These are phyloP conservation scores for Syngnathus scovelli DNA, from an alignment of 2,113 vertebrate species.

Conservation along the genomic window DNA sequence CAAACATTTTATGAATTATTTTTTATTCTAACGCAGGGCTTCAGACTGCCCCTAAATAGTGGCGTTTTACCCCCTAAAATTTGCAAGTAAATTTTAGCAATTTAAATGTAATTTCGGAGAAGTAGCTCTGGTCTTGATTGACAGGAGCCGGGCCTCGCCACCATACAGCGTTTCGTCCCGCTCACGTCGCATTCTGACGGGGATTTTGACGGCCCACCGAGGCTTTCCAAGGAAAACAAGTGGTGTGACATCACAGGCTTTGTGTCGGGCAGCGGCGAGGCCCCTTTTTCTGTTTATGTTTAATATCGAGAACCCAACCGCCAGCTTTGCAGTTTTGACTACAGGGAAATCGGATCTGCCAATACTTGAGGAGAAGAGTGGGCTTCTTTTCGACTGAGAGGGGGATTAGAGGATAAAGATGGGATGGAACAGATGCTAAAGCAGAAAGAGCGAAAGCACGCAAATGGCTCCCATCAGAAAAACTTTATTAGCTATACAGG, in stretches of 20 bases:
- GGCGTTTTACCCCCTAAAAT: too few relatives aligned
- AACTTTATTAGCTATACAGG: neutral
- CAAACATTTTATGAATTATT: too few relatives aligned
- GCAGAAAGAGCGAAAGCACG: slow-evolving; percentile 12
- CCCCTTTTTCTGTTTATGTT: slow-evolving; percentile 85
- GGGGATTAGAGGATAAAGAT: slow-evolving; percentile 22
- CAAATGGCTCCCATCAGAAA: neutral
- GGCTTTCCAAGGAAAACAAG: slow-evolving; percentile 86
- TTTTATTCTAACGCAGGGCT: too few relatives aligned
- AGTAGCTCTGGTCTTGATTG: slow-evolving; percentile 57
- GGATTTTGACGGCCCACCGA: slow-evolving; percentile 73
- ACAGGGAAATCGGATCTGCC: slow-evolving; percentile 58
- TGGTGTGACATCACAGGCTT: slow-evolving; percentile 86
- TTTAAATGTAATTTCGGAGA: neutral
- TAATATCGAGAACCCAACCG: slow-evolving; percentile 69
- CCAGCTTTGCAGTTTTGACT: slow-evolving; percentile 55
- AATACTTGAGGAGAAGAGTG: slow-evolving; percentile 34
- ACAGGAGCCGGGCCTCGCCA: slow-evolving; percentile 45
- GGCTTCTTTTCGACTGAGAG: slow-evolving; percentile 18
- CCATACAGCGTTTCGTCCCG: slow-evolving; percentile 48
- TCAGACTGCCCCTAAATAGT: too few relatives aligned
- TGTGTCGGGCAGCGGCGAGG: slow-evolving; percentile 75
- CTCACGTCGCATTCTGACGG: slow-evolving; percentile 69
- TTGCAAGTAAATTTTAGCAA: too few relatives aligned
- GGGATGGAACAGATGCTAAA: slow-evolving; percentile 25